These are phyloP conservation scores for Drosophila meridiana DNA, from an alignment of 2,888 invertebrate genomes.

Conservation along the genomic window DNA sequence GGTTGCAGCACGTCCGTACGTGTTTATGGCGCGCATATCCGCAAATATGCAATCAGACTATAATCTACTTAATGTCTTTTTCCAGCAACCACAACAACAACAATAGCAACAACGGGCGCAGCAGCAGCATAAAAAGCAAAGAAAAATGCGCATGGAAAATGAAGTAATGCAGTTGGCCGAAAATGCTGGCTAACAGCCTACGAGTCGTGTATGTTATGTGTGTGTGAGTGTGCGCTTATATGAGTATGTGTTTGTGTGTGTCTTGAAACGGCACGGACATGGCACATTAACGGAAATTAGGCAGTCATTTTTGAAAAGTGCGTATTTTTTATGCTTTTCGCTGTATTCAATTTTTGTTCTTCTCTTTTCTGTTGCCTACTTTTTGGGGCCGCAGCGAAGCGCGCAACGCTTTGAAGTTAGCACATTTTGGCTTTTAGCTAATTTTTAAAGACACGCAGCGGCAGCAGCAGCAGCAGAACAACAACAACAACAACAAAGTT, in stretches of 20 bases:
- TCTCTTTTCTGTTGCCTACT: slow-evolving; percentile 60
- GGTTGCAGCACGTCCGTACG: slow-evolving; percentile 81
- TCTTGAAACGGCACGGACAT: slow-evolving; percentile 52
- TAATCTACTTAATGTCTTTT: slow-evolving; percentile 81
- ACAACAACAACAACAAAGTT: slow-evolving; percentile 29
- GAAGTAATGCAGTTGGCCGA: slow-evolving; percentile 75
- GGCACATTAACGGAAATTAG: slow-evolving; percentile 77
- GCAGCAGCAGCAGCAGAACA: background rate
- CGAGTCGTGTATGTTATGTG: slow-evolving; percentile 37
- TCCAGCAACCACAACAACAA: slow-evolving; percentile 49
- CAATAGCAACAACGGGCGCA: slow-evolving; percentile 12
- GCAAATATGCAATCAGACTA: slow-evolving; percentile 81
- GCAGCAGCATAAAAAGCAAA: slow-evolving; percentile 24
- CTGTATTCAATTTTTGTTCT: background rate
- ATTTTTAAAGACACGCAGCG: slow-evolving; percentile 68
- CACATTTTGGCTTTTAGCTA: slow-evolving; percentile 66
- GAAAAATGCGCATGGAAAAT: slow-evolving; percentile 59
- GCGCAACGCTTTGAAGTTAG: slow-evolving; percentile 67
- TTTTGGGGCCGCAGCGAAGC: slow-evolving; percentile 64
- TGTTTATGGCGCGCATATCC: slow-evolving; percentile 81
- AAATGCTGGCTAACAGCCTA: slow-evolving; percentile 38
- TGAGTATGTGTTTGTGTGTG: slow-evolving; percentile 15
- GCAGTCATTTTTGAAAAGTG: slow-evolving; percentile 63
- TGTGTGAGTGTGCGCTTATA: slow-evolving; percentile 14
- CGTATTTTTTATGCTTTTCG: slow-evolving; percentile 33